Evolutionary conservation across 2,113 vertebrate genomes (phyloP).

Genomic region (Hydropotes inermis): DNA sequence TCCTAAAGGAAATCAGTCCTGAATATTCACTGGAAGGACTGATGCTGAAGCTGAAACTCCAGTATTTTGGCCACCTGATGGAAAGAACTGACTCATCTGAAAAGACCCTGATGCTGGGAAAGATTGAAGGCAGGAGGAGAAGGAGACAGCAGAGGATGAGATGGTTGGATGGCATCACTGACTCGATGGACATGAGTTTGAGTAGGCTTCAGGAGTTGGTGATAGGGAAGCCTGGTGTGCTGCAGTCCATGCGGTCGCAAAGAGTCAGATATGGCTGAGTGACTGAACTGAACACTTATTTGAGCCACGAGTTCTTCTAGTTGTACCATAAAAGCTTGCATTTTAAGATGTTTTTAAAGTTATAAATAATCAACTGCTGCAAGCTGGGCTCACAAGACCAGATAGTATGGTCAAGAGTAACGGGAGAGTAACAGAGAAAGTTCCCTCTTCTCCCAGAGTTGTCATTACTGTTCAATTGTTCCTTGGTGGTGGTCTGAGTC

Average conservation of each 20-base stretch:
- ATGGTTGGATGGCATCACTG: not conserved
- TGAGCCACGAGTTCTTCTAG: not conserved
- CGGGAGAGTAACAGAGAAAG: not conserved
- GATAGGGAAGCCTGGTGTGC: not conserved
- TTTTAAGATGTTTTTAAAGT: conserved; percentile 2
- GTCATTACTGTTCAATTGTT: not conserved
- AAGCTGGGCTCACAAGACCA: not conserved
- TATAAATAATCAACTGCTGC: not conserved
- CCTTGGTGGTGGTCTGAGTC: not conserved
- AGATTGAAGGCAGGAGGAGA: not conserved
- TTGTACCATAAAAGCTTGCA: not conserved
- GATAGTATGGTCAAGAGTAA: not conserved
- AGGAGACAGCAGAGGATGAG: not conserved
- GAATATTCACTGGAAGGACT: not conserved
- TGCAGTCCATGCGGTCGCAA: not conserved
- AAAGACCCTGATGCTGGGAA: not conserved
- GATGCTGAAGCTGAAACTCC: not conserved
- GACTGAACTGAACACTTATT: not conserved
- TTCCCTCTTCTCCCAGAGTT: not conserved
- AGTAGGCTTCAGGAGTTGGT: not conserved
- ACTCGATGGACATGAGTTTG: not conserved
- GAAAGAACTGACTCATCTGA: not conserved
- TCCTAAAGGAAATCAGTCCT: not conserved
- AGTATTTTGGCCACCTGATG: not conserved
- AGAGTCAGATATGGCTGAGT: not conserved